Percentiles rank a stretch among this genome's conserved stretches.
Evolutionary conservation across 2,113 vertebrate genomes (phyloP).

Genomic region (Pachyramphus minor): DNA sequence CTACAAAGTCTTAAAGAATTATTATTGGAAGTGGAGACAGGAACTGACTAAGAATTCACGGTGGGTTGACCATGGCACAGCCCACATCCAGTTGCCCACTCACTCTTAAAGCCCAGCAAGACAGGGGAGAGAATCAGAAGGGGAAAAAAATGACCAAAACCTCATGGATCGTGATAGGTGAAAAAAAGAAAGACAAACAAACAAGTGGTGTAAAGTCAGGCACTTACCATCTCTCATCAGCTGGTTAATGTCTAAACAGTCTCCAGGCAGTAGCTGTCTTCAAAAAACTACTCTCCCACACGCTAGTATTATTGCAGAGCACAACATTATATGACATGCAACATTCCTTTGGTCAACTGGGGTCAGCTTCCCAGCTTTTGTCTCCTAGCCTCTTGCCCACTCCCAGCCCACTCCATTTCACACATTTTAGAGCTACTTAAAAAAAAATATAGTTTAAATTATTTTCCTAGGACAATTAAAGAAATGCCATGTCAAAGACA

Average conservation of each 20-base stretch:
- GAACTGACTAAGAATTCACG: background rate
- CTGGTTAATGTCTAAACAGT: background rate
- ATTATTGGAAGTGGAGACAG: background rate
- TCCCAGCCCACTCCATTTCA: background rate
- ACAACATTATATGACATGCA: background rate
- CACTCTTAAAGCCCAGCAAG: background rate
- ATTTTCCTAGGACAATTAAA: background rate
- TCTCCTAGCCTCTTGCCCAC: background rate
- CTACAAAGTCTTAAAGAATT: background rate
- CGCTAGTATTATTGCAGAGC: background rate
- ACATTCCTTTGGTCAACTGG: background rate
- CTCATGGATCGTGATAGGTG: background rate
- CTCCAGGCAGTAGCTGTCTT: background rate
- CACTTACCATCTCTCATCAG: background rate
- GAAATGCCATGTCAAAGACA: background rate
- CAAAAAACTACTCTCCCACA: background rate
- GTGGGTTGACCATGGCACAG: background rate
- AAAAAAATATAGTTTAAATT: background rate
- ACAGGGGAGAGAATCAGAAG: background rate
- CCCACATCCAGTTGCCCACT: fast-evolving
- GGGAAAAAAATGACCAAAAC: background rate
- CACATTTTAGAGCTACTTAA: background rate
- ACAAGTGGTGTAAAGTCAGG: background rate
- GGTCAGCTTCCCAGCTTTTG: background rate
- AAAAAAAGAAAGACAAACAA: background rate